Evolutionary conservation across 2,113 vertebrate genomes (phyloP), one percentile per base, ranked within the genome.

Genomic region (Alethe diademata): DNA sequence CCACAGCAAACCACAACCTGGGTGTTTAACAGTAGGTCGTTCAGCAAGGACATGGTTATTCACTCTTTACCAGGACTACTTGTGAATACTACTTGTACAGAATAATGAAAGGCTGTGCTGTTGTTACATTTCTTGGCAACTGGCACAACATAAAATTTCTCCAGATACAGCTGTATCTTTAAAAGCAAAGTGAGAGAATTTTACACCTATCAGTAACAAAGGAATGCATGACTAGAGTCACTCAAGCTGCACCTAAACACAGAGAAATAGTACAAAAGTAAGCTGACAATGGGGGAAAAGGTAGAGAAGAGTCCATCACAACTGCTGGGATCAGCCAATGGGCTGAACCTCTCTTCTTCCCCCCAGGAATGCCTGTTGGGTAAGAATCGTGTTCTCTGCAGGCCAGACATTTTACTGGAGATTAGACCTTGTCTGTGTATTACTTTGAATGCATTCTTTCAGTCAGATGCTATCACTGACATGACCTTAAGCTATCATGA

Each of bases 391-490:
- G 3, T 19, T 35, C 31, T 51, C 6, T 31, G 24, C 15, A 4
- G 7, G 16, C 31, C 11, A 19, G 42, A 6, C 16, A 42, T 71
- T 82, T 51, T 31, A 12, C 0, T 24, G 25, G 25, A 15, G 12
- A 24, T 42, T 70, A 29, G 36, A 35, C 15, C 12, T 51, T 51
- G 25, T 29, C 54, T n/a, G 14, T 70, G 7, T 12, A 15, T 42
- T 35, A 11, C 12, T 51, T 29, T 24, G 31, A 60, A 23, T 19
- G 19, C 9, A 24, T 29, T 70, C 60, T 42, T 35, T 12, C 23
- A 25, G 12, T 38, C 40, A 45, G 33, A 31, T 1, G 1, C 51
- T 57, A 14, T 13, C 42, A 33, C n/a, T 0, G 1, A 20, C n/a
- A 47, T 47, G 45, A 48, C 28, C 28, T 69, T 26, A 22, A 38